These are phyloP conservation scores for Rhinolophus ferrumequinum DNA, from an alignment of 2,113 vertebrate genomes.

Conservation along the genomic window DNA sequence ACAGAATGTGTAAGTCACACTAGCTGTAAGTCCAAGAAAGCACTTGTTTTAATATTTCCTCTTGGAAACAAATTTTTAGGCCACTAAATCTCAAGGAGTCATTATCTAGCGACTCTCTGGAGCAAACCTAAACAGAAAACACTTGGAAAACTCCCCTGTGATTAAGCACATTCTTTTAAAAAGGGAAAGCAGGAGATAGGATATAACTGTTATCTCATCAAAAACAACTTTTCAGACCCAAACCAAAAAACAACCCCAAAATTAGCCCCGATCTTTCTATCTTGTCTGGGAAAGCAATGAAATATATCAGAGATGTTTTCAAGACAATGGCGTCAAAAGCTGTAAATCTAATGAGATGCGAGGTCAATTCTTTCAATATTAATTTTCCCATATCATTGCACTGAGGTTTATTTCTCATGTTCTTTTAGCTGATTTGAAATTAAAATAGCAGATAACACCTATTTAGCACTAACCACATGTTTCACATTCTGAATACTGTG, in stretches of 20 bases:
- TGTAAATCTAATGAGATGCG: neutral
- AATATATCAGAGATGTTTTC: conserved; percentile 1
- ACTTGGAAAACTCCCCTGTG: neutral
- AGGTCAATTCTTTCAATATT: neutral
- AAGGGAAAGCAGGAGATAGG: neutral
- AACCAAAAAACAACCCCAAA: neutral
- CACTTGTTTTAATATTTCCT: neutral
- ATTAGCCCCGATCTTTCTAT: neutral
- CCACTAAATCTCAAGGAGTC: neutral
- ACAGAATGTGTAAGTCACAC: neutral
- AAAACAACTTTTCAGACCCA: neutral
- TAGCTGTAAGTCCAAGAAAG: neutral
- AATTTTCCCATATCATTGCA: neutral
- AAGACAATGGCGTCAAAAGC: neutral
- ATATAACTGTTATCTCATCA: neutral
- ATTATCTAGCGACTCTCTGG: neutral
- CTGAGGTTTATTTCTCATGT: neutral
- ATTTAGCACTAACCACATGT: neutral
- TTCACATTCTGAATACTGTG: neutral
- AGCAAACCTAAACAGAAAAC: neutral
- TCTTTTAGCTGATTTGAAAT: neutral
- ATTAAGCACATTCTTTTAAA: neutral
- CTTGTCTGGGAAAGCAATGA: neutral
- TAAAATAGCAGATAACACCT: neutral
- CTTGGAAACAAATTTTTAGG: neutral